A percentile compares a stretch with the other conserved stretches of the same genome.
These are phyloP conservation scores for Mormyrops boulengeri DNA, from an alignment of 2,797 vertebrate species.

Conservation along the genomic window DNA sequence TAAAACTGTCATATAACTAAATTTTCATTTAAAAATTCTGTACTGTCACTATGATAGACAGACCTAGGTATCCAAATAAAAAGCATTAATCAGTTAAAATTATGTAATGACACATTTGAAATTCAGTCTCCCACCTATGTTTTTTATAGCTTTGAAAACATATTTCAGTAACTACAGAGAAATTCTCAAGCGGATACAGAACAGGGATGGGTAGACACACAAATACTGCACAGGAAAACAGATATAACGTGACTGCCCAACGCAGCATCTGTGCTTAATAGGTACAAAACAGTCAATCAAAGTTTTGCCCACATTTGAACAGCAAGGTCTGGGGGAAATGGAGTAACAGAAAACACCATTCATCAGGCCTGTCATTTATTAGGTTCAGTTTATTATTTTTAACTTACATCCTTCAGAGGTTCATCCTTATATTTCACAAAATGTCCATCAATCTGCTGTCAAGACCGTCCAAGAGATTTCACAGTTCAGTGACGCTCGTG, in stretches of 20 bases:
- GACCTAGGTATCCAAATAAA: background rate
- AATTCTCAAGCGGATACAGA: background rate
- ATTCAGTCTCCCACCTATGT: background rate
- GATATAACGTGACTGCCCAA: background rate
- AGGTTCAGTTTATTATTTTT: constrained; percentile 65
- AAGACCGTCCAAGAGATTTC: constrained; percentile 64
- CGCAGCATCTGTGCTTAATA: background rate
- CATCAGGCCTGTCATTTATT: constrained; percentile 48
- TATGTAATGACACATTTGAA: background rate
- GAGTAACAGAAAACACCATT: background rate
- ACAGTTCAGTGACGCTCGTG: constrained; percentile 66
- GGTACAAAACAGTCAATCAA: background rate
- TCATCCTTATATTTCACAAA: constrained; percentile 65
- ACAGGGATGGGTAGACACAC: background rate
- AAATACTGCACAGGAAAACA: background rate
- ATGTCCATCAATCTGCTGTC: constrained; percentile 70
- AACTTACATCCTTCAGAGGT: constrained; percentile 48
- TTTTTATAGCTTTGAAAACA: background rate
- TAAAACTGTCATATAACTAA: background rate
- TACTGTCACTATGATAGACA: background rate
- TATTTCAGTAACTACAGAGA: background rate
- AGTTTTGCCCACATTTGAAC: background rate
- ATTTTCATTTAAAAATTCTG: background rate
- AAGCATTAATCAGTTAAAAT: background rate
- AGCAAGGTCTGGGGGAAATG: background rate